phyloP scores from a whole-genome alignment of 2,797 vertebrate genomes.

The Discoglossus pictus region DNA sequence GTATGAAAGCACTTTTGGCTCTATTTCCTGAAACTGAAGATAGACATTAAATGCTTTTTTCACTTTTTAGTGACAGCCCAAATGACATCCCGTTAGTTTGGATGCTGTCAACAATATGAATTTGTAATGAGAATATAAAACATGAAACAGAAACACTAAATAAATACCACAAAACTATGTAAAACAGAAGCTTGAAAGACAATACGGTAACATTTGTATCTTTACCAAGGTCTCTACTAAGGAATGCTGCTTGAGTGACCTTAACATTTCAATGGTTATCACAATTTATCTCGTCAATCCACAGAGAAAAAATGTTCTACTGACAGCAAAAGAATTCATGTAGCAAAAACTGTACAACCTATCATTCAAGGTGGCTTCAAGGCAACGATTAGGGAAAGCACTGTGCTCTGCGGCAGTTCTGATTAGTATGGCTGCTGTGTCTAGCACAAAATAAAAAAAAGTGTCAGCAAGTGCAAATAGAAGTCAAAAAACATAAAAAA shows the following conservation, averaged over 20 bases:
- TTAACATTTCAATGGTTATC: constrained; percentile 2
- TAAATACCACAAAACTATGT: background rate
- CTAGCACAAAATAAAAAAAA: too few relatives aligned
- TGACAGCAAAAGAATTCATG: background rate
- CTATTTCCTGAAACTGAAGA: too few relatives aligned
- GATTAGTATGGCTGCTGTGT: too few relatives aligned
- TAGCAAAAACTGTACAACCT: background rate
- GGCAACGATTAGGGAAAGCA: too few relatives aligned
- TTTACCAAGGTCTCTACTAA: background rate
- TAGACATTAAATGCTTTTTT: background rate
- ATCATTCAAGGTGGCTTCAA: background rate
- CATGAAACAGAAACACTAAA: constrained; percentile 1
- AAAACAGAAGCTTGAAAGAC: background rate
- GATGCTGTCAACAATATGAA: constrained; percentile 1
- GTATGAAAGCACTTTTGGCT: too few relatives aligned
- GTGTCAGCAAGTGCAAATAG: too few relatives aligned
- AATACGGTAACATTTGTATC: background rate
- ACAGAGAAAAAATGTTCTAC: background rate
- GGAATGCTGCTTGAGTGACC: constrained; percentile 1
- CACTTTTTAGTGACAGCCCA: constrained; percentile 4
- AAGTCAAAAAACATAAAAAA: too few relatives aligned
- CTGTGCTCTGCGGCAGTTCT: too few relatives aligned
- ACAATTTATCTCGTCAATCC: background rate
- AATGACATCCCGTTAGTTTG: background rate
- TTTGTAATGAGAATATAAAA: constrained; percentile 18